These are phyloP conservation scores for Liodrosophila aerea DNA, from an alignment of 2,888 invertebrate species.

Conservation along the genomic window DNA sequence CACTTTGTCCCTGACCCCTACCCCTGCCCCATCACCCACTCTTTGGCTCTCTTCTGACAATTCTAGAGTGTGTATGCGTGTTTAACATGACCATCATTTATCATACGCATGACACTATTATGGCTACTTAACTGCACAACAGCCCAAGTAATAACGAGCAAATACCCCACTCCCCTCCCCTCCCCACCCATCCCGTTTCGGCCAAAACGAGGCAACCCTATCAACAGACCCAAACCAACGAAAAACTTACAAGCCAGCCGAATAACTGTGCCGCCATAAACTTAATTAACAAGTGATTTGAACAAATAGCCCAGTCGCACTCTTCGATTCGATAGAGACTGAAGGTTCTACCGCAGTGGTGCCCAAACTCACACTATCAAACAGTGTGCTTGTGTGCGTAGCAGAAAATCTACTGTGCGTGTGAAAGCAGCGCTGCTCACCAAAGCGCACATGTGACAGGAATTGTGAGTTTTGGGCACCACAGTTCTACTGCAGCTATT, in stretches of 20 bases:
- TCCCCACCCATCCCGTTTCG: neutral
- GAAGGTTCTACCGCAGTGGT: no score
- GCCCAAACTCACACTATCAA: no score
- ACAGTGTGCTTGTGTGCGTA: no score
- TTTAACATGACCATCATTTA: conserved; percentile 59
- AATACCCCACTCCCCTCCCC: conserved; percentile 5
- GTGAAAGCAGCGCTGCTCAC: no score
- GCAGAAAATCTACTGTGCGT: no score
- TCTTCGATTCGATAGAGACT: no score
- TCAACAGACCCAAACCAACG: conserved; percentile 6
- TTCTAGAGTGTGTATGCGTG: conserved; percentile 20
- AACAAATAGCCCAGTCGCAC: conserved; percentile 32
- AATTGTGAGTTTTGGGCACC: no score
- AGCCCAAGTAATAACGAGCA: conserved; percentile 53
- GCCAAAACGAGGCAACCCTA: conserved; percentile 1
- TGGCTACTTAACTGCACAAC: conserved; percentile 64
- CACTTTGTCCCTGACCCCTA: neutral
- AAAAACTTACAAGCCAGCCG: conserved; percentile 31
- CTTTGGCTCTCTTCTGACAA: neutral
- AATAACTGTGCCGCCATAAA: conserved; percentile 54
- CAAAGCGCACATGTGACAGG: no score
- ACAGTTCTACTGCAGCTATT: no score
- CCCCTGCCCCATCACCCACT: no score
- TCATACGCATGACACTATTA: conserved; percentile 64
- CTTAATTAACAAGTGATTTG: conserved; percentile 65